Evolutionary conservation across 2,888 invertebrate species (phyloP), one percentile per base, ranked within the genome.

Genomic region (Euproctis similis): DNA sequence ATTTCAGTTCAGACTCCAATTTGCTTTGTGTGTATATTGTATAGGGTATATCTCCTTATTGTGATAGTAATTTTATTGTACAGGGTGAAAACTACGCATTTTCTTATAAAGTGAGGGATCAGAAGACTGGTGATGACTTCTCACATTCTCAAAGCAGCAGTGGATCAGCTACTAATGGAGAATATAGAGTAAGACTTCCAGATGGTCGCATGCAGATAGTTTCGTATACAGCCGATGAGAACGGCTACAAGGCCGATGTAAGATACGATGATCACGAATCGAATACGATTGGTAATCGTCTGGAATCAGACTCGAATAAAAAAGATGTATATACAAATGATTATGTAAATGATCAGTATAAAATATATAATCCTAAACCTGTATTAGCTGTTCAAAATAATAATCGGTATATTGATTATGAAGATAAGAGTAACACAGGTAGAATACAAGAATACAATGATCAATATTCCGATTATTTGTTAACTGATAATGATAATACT

Each of bases 151-250:
- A 90, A 55, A 82, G 86, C 5, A 87, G 88, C 55, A 86, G 82
- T 40, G 87, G 89, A 2, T 85, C 87, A 9, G 87, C 87, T 0
- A 90, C 90, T 4, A 88, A 87, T 34, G 90, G 90, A 1, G 89
- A 90, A 58, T 91, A 90, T 68, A 69, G 89, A 30, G 90, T 91
- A 42, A 87, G 87, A 65, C 75, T 90, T 24, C 90, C 90, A 1
- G 90, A 90, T 47, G 90, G 90, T 1, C 70, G 90, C 28, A 74
- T 86, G 53, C 90, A 90, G 56, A 87, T 89, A 7, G 90, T 90
- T 0, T 88, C 88, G 4, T 90, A 90, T 56, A 88, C 86, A 3
- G 90, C 90, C 1, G 90, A 90, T 39, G 87, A 88, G 61, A 86
- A 87, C 35, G 90, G 90, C 1, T 90, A 89, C 60, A 87, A 88